Percentiles rank a stretch among this genome's conserved stretches.
phyloP scores from a whole-genome alignment of 2,888 invertebrate genomes.

The Spisula solida region DNA sequence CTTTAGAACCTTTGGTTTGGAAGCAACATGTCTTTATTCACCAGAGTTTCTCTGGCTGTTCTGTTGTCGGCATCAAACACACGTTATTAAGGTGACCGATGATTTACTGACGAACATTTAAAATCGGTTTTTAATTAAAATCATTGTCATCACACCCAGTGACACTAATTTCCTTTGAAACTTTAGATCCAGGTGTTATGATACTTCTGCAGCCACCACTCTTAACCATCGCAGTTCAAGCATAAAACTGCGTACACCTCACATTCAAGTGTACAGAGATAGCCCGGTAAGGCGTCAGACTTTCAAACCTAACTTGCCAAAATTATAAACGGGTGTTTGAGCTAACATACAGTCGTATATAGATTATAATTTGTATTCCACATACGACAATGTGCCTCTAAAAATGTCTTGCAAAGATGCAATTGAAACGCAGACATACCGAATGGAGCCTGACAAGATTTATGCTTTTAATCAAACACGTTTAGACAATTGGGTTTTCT shows the following conservation, averaged over 20 bases:
- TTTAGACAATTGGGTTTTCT: conserved; percentile 68
- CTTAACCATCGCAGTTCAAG: neutral
- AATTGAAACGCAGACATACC: conserved; percentile 39
- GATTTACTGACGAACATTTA: conserved; percentile 28
- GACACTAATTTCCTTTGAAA: conserved; percentile 45
- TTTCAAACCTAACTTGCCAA: conserved; percentile 3
- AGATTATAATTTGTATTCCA: neutral
- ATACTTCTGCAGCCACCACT: neutral
- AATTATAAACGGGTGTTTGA: conserved; percentile 1
- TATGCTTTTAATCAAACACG: conserved; percentile 73
- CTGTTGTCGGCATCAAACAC: neutral
- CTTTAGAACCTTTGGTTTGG: neutral
- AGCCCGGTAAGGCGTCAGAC: neutral
- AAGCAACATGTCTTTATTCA: neutral
- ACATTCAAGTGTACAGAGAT: neutral
- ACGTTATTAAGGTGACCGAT: neutral
- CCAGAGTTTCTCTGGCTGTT: too few species aligned
- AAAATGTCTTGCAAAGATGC: conserved; percentile 16
- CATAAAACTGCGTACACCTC: conserved; percentile 14
- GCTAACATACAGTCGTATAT: neutral
- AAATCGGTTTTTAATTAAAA: conserved; percentile 43
- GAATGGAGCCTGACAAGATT: conserved; percentile 58
- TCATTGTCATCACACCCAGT: conserved; percentile 33
- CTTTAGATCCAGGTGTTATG: conserved; percentile 46
- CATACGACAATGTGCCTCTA: neutral